A percentile compares a stretch with the other conserved stretches of the same genome.
Evolutionary conservation across 2,797 vertebrate genomes (phyloP).

Genomic region (Linurgus olivaceus): DNA sequence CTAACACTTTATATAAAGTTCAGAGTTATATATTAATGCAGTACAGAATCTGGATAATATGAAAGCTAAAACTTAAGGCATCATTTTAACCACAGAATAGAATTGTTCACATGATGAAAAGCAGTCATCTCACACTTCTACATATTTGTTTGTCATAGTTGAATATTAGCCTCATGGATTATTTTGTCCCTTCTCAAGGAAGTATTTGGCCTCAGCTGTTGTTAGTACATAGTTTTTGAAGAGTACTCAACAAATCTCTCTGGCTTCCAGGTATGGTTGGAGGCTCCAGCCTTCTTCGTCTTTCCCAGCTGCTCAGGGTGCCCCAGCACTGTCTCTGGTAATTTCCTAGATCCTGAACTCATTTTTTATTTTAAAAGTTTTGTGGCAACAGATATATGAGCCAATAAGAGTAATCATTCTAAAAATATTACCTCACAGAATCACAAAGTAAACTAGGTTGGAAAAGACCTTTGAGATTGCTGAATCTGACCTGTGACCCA

Average conservation of each 20-base stretch:
- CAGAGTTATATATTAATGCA: not conserved
- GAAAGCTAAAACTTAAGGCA: not conserved
- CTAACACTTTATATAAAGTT: not conserved
- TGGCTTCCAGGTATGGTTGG: not conserved
- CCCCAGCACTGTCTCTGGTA: not conserved
- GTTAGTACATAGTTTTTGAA: constrained; percentile 22
- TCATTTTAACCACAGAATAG: constrained; percentile 12
- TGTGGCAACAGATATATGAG: not conserved
- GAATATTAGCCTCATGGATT: not conserved
- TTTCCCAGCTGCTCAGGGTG: not conserved
- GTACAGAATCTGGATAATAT: not conserved
- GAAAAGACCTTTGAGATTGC: not conserved
- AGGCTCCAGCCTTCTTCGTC: not conserved
- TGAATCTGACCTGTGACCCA: not conserved
- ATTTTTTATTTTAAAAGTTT: constrained; percentile 20
- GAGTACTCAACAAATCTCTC: not conserved
- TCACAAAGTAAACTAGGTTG: not conserved
- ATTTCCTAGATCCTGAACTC: not conserved
- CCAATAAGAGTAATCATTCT: not conserved
- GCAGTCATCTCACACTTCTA: not conserved
- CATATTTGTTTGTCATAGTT: not conserved
- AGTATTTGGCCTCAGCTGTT: constrained; percentile 6
- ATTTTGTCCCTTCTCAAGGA: constrained; percentile 15
- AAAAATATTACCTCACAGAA: not conserved
- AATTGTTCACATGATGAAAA: constrained; percentile 42